Evolutionary conservation across 2,888 invertebrate species (phyloP).

Genomic region (Chymomyza amoena): DNA sequence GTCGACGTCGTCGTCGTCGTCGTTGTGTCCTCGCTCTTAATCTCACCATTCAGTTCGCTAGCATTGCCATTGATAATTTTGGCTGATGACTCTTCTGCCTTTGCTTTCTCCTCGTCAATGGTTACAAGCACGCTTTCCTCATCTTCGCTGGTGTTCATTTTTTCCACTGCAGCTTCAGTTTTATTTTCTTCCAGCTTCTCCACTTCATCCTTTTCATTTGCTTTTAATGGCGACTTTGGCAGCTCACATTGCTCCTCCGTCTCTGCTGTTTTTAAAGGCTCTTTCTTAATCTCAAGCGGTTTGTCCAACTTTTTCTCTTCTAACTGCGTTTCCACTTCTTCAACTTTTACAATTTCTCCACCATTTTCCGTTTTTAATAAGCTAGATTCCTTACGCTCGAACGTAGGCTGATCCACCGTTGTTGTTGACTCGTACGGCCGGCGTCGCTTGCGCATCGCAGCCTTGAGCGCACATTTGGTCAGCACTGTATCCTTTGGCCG

Average conservation of each 20-base stretch:
- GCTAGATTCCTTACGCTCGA: slow-evolving; percentile 27
- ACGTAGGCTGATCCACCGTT: slow-evolving; percentile 35
- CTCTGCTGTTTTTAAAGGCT: not conserved
- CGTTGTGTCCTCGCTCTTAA: not conserved
- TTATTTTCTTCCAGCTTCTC: slow-evolving; percentile 8
- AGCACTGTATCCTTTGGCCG: slow-evolving; percentile 69
- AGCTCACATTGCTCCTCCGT: slow-evolving; percentile 8
- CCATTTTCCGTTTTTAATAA: slow-evolving; percentile 45
- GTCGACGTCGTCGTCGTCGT: not conserved
- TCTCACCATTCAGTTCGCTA: slow-evolving; percentile 46
- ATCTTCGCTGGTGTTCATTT: slow-evolving; percentile 73
- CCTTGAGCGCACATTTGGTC: slow-evolving; percentile 58
- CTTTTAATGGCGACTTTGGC: not conserved
- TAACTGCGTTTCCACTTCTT: not conserved
- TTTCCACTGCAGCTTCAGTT: slow-evolving; percentile 48
- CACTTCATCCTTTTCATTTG: not conserved
- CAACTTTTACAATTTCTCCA: slow-evolving; percentile 62
- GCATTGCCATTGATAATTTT: slow-evolving; percentile 34
- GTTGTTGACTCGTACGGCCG: slow-evolving; percentile 82
- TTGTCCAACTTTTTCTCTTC: not conserved
- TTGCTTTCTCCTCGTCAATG: slow-evolving; percentile 21
- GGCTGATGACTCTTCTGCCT: slow-evolving; percentile 10
- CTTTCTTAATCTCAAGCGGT: not conserved
- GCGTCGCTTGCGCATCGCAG: slow-evolving; percentile 81
- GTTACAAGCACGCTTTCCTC: slow-evolving; percentile 48